Percentiles rank a stretch among this genome's conserved stretches.
phyloP scores from a whole-genome alignment of 2,113 vertebrate species.

The Pygathrix nemaeus region DNA sequence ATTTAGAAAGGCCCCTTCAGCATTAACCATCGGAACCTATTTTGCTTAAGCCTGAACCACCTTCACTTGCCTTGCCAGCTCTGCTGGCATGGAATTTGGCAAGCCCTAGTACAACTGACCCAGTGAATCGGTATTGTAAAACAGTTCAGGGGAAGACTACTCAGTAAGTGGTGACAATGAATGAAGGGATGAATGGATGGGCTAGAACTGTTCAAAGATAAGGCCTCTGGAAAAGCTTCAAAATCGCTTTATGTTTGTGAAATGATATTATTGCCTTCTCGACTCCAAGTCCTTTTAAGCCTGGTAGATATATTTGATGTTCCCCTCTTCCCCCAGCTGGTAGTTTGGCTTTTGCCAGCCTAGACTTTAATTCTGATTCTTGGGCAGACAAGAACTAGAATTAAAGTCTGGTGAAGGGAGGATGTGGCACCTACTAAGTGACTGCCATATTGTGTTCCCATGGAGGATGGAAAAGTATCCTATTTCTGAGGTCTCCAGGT shows the following conservation, averaged over 20 bases:
- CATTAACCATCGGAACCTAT: not conserved
- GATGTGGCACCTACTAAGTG: not conserved
- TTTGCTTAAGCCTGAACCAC: not conserved
- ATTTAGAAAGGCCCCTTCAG: not conserved
- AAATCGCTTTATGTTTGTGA: not conserved
- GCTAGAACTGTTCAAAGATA: not conserved
- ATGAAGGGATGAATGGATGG: not conserved
- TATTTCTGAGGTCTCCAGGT: not conserved
- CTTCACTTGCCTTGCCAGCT: not conserved
- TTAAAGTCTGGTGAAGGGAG: not conserved
- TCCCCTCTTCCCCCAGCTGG: not conserved
- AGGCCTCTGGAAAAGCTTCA: slow-evolving; percentile 34
- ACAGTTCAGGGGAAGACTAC: not conserved
- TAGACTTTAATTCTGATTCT: not conserved
- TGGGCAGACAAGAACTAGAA: not conserved
- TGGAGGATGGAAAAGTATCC: not conserved
- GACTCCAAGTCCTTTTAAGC: not conserved
- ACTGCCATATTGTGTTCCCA: accelerated
- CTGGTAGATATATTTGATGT: not conserved
- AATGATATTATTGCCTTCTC: not conserved
- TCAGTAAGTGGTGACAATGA: not conserved
- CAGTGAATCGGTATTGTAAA: not conserved
- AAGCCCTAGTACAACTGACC: not conserved
- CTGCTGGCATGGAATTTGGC: not conserved
- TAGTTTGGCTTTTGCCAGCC: not conserved